Base-by-base conservation (phyloP, 2,797 vertebrate species). In the Siniperca obscura region DNA sequence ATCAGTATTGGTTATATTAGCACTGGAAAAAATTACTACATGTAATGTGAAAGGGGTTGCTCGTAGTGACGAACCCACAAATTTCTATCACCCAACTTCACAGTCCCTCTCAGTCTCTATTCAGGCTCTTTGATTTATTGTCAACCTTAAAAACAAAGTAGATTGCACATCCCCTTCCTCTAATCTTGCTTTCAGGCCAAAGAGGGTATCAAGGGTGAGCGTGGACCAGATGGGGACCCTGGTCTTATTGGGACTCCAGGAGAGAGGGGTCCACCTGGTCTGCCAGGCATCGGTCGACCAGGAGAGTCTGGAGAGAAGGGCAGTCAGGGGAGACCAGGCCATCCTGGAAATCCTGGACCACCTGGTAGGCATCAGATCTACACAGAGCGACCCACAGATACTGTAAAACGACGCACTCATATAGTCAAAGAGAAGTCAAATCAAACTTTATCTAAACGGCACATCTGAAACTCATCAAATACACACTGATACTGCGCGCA, bases 281-380 rank as follows among this genome's bases (percentile, higher is more conserved):
- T 87, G 38, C 95, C 97, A 87, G 98, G 98, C 4, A 61, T 86
- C 55, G 97, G 97, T 0, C 57, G 53, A n/a, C 65, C 93, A 40
- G 98, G 98, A 61, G 91, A 94, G 12, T 6, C 90, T 50, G 98
- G 98, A 87, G 98, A 98, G 40, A 99, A 98, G 90, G 98, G 98
- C 78, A 95, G 92, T 85, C 79, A 89, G n/a, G 98, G 98, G n/a
- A 87, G 92, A 74, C 92, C 96, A 40, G 98, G 98, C 77, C 60
- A 25, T n/a, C 94, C 96, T 14, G 98, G 98, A 81, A 13, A 56
- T 71, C 95, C 97, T 64, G 98, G 98, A 75, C 42, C 22, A 80
- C 93, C 96, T 94, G 98, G 98, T 98, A 93, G 92, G 93, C 76
- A 74, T 61, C 17, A 36, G 9, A 72, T 76, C 19, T 55, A 36